phyloP scores from a whole-genome alignment of 1,140 invertebrate genomes.

The Drosophila sproati region DNA sequence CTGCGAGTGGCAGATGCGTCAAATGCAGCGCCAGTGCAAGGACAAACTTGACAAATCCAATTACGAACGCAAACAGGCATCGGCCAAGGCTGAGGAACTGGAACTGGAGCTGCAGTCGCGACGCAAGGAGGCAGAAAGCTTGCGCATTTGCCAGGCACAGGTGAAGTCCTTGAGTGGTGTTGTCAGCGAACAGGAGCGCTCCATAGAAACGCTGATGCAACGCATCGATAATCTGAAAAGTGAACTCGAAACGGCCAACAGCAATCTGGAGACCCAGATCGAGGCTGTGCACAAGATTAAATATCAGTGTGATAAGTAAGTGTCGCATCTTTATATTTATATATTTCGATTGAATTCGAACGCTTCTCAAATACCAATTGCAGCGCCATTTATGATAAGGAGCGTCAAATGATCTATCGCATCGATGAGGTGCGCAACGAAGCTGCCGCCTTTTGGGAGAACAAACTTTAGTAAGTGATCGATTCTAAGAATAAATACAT shows the following conservation, averaged over 20 bases:
- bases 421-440: conserved; percentile 86
- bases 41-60: conserved; percentile 87
- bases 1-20: conserved; percentile 89
- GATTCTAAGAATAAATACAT: no score
- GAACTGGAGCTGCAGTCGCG: conserved; percentile 85
- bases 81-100: conserved; percentile 85
- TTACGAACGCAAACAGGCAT: conserved; percentile 85
- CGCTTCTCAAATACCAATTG: background rate
- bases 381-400: conserved; percentile 86
- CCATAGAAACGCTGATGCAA: conserved; percentile 86
- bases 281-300: conserved; percentile 85
- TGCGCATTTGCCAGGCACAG: conserved; percentile 87
- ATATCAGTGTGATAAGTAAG: conserved; percentile 83
- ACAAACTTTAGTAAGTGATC: conserved; percentile 85
- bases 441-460: conserved; percentile 86
- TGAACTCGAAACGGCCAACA: conserved; percentile 86
- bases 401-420: conserved; percentile 85
- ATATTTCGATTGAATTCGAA: background rate
- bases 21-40: conserved; percentile 88
- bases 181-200: conserved; percentile 87
- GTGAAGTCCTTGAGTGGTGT: conserved; percentile 86
- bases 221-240: conserved; percentile 86
- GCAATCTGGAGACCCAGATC: conserved; percentile 86
- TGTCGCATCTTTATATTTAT: background rate
- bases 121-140: conserved; percentile 84